A percentile compares a stretch with the other conserved stretches of the same genome.
Conservation (phyloP, 2,113 vertebrate genomes). For the Cacatua alba region DNA sequence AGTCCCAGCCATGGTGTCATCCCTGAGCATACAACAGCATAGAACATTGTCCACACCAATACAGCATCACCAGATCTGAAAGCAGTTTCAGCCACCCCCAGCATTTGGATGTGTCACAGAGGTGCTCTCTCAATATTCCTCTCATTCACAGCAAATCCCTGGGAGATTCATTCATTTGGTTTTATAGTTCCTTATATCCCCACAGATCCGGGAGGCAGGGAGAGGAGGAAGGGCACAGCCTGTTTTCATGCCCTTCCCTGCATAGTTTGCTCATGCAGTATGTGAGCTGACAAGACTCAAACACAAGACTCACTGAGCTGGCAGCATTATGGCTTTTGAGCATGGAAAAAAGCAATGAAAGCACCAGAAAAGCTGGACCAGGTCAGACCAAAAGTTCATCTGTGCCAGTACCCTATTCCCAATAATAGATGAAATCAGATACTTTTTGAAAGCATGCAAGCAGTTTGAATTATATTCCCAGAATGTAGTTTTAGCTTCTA, state of each 20-base stretch:
- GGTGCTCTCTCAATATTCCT: neutral
- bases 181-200: neutral
- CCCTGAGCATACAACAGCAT: rapidly evolving
- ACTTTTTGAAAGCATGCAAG: neutral
- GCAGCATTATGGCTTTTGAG: neutral
- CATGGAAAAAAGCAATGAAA: rapidly evolving
- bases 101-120: too few species aligned
- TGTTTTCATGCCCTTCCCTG: neutral
- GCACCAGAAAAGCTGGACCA: neutral
- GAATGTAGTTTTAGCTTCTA: neutral
- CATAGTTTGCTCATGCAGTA: neutral
- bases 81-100: rapidly evolving
- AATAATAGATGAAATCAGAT: neutral
- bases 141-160: neutral
- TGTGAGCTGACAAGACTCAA: neutral
- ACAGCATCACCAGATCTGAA: neutral
- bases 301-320: neutral
- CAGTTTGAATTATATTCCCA: neutral
- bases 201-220: neutral
- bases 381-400: neutral
- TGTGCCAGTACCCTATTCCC: neutral
- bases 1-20: neutral
- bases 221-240: neutral
- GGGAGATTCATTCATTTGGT: neutral
- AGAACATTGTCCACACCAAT: rapidly evolving